Conservation (phyloP, 2,888 invertebrate species). For the Apamea sordens region DNA sequence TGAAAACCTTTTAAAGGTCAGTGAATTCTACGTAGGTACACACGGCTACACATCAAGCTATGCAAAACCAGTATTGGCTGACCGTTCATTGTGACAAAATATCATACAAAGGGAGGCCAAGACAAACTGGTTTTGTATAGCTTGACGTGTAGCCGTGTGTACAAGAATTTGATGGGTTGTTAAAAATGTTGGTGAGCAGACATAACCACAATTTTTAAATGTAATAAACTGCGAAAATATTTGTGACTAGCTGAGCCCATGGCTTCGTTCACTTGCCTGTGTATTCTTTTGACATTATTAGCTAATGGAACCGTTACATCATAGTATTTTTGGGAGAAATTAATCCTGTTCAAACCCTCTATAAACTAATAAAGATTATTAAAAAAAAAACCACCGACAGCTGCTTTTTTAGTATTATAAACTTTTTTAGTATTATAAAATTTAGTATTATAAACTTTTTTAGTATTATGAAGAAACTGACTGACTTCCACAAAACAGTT, state of each 20-base stretch:
- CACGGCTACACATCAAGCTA: too few species aligned
- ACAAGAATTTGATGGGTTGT: background rate
- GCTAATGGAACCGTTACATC: background rate
- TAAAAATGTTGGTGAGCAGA: background rate
- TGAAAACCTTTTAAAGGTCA: conserved; percentile 18
- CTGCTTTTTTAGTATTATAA: background rate
- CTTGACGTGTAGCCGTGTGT: too few species aligned
- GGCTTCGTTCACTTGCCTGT: too few species aligned
- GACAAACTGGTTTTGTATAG: too few species aligned
- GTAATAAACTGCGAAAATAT: background rate
- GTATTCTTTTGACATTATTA: background rate
- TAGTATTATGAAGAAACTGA: background rate
- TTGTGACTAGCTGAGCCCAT: too few species aligned
- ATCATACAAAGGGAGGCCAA: too few species aligned
- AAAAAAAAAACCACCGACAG: background rate
- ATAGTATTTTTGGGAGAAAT: background rate
- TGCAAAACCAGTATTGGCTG: too few species aligned
- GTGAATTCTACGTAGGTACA: background rate
- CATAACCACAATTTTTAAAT: background rate
- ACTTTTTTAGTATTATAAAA: background rate
- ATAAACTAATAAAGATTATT: background rate
- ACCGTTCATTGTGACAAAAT: too few species aligned
- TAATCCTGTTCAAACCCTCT: background rate
- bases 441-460: background rate
- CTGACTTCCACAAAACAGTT: too few species aligned